A percentile compares a stretch with the other conserved stretches of the same genome.
Evolutionary conservation across 2,797 vertebrate species (phyloP).

Genomic region (Pipistrellus pipistrellus): DNA sequence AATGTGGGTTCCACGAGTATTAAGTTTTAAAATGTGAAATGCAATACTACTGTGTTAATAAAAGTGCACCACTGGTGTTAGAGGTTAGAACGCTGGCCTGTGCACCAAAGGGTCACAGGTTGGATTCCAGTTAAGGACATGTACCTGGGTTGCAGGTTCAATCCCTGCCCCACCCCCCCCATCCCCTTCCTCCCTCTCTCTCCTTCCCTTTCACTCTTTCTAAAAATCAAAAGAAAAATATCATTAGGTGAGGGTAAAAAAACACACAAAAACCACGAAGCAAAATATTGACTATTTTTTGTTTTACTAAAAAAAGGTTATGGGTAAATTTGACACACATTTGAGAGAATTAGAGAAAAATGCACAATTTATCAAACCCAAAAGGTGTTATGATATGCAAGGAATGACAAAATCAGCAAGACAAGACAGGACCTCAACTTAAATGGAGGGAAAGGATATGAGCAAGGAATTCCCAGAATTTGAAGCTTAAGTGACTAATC

Average conservation of each 20-base stretch:
- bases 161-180: no score
- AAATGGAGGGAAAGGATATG: neutral
- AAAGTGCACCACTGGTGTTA: no score
- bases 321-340: neutral
- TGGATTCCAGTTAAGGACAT: no score
- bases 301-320: neutral
- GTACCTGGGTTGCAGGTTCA: no score
- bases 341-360: neutral
- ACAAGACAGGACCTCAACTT: slow-evolving; percentile 7
- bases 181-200: no score
- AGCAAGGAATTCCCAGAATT: slow-evolving; percentile 39
- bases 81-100: no score
- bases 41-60: neutral
- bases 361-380: neutral
- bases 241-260: no score
- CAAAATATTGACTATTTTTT: neutral
- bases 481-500: slow-evolving; percentile 31
- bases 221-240: no score
- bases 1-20: neutral
- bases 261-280: neutral
- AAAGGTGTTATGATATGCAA: slow-evolving; percentile 23
- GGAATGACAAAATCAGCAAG: slow-evolving; percentile 32
- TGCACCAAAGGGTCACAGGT: no score
- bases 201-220: no score
- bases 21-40: neutral